Percentiles rank a stretch among this genome's conserved stretches.
phyloP scores from a whole-genome alignment of 1,140 invertebrate genomes.

The Calosoma granatense region DNA sequence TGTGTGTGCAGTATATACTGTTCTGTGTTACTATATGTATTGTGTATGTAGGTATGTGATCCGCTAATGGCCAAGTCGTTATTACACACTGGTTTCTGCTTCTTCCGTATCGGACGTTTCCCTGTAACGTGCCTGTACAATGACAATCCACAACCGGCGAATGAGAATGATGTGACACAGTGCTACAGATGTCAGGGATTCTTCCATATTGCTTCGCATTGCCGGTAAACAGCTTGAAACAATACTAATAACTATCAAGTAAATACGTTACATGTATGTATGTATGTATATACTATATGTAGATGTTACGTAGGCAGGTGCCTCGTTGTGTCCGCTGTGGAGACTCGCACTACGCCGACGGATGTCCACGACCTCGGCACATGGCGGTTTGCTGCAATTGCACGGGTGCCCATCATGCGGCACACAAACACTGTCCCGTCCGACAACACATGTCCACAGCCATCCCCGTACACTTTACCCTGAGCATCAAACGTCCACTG shows the following conservation, averaged over 20 bases:
- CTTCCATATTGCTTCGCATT: conserved; percentile 44
- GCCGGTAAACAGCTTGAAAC: too few relatives aligned
- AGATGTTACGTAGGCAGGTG: conserved; percentile 28
- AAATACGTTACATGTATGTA: too few relatives aligned
- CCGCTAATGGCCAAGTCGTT: too few relatives aligned
- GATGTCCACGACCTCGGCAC: conserved; percentile 37
- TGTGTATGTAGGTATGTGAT: too few relatives aligned
- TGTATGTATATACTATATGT: too few relatives aligned
- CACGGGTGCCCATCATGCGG: conserved; percentile 42
- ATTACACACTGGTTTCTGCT: conserved; percentile 36
- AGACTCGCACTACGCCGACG: conserved; percentile 39
- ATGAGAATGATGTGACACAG: conserved; percentile 30
- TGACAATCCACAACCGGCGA: conserved; percentile 25
- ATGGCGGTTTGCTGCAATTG: conserved; percentile 44
- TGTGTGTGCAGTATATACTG: too few relatives aligned
- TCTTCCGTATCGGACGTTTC: conserved; percentile 36
- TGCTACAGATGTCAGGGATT: conserved; percentile 44
- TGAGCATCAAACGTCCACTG: conserved; percentile 25
- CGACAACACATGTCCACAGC: conserved; percentile 38
- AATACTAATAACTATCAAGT: too few relatives aligned
- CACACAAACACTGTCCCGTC: conserved; percentile 37
- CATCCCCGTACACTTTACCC: conserved; percentile 36
- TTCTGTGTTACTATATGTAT: too few relatives aligned
- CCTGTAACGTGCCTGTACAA: conserved; percentile 34
- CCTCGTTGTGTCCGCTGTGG: conserved; percentile 44